Evolutionary conservation across 2,888 invertebrate genomes (phyloP), one percentile per base, ranked within the genome.

Genomic region (Sesia apiformis): DNA sequence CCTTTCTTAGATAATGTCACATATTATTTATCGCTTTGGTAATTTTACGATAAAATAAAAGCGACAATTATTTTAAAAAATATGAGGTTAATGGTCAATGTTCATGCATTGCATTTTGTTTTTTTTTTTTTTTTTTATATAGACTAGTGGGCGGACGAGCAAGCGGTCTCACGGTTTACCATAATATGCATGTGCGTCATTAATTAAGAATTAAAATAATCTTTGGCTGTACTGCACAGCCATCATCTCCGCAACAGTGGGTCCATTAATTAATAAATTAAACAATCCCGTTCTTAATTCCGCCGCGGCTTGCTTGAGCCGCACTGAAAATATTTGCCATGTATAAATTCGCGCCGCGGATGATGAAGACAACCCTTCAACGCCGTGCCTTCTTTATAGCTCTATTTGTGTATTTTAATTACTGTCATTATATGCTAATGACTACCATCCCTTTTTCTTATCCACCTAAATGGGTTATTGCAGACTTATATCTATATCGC

Each of bases 391-490:
- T 81, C 89, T 91, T 91, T 91, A 91, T 91, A 88, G 91, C 90
- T 91, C 91, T 91, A 91, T 92, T 92, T 92, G 91, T 92, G 91
- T 92, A 92, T 92, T 92, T 92, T 92, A 92, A 92, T 92, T 92
- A 92, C 91, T 90, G 91, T 92, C 92, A 92, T 92, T 92, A 92
- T 92, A 90, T 90, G 89, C 88, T 90, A 90, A 90, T 87, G 90
- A 86, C 88, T 82, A 77, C 80, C 86, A 87, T 89, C 89, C 90
- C 90, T 90, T 90, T 90, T 90, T 90, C 90, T 90, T 90, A 90
- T 88, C 90, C 90, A 78, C 67, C 80, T 74, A 84, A 90, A 90
- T 89, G 88, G 89, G 86, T 88, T 88, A 87, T 81, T 78, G 79
- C 85, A 73, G 84, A 74, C 81, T 86, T 86, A 84, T 87, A 87